phyloP scores from a whole-genome alignment of 1,140 invertebrate species.

The Drosophila bocqueti region DNA sequence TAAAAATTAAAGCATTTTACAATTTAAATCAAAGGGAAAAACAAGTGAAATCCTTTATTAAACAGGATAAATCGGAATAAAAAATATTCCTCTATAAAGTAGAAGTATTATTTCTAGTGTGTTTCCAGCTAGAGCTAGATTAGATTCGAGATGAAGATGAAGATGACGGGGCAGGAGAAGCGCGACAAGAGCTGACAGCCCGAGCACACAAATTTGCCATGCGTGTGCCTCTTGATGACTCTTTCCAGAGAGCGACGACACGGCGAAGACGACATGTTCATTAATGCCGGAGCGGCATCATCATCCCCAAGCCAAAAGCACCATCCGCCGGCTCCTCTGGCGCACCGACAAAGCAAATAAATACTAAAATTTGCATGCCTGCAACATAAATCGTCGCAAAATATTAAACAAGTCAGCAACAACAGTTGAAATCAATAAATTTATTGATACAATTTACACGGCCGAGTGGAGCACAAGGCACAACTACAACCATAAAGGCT shows the following conservation, averaged over 20 bases:
- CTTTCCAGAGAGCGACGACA: constrained; percentile 53
- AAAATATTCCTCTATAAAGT: background rate
- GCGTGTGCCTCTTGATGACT: constrained; percentile 67
- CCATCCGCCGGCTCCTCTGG: constrained; percentile 17
- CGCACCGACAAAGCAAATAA: constrained; percentile 64
- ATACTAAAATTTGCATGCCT: constrained; percentile 79
- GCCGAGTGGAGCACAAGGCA: constrained; percentile 42
- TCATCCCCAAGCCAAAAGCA: constrained; percentile 5
- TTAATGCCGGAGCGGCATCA: constrained; percentile 57
- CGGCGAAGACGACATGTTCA: constrained; percentile 68
- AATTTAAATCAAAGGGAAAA: background rate
- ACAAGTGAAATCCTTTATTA: background rate
- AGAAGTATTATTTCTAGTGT: background rate
- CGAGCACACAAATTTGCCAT: constrained; percentile 54
- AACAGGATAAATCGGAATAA: too few species aligned
- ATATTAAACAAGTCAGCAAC: constrained; percentile 83
- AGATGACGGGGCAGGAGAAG: background rate
- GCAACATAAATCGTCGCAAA: constrained; percentile 80
- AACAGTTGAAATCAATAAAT: constrained; percentile 84
- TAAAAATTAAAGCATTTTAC: background rate
- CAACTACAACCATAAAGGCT: background rate
- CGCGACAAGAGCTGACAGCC: constrained; percentile 32
- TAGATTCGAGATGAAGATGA: background rate
- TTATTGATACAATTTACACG: constrained; percentile 81
- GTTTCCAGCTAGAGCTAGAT: background rate